These are phyloP conservation scores for Campoletis raptor DNA, from an alignment of 2,888 invertebrate genomes.

Conservation along the genomic window DNA sequence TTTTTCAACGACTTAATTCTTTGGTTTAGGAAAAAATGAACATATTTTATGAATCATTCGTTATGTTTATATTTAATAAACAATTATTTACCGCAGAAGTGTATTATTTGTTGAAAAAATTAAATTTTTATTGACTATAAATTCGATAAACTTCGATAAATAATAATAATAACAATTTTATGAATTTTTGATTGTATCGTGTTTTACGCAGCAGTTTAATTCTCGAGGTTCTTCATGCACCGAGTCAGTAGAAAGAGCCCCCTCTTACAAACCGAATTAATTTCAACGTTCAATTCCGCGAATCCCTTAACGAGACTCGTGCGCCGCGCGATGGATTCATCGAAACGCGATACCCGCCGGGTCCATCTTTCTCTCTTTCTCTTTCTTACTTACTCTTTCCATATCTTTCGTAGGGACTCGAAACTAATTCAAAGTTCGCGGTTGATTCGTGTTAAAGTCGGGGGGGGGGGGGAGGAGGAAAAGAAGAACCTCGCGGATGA, in stretches of 20 bases:
- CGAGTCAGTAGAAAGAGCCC: background rate
- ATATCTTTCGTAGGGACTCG: constrained; percentile 61
- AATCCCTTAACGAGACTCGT: constrained; percentile 73
- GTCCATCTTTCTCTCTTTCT: constrained; percentile 40
- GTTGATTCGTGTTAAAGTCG: constrained; percentile 45
- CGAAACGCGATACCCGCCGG: constrained; percentile 70
- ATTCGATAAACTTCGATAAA: background rate
- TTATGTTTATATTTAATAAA: too few species aligned
- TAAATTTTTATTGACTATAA: background rate
- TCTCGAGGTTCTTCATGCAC: constrained; percentile 45
- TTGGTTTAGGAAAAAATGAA: background rate
- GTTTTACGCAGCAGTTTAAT: constrained; percentile 14
- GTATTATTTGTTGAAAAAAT: background rate
- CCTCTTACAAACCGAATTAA: constrained; percentile 73
- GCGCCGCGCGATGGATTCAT: constrained; percentile 71
- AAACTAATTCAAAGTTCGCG: constrained; percentile 68
- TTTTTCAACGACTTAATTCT: background rate
- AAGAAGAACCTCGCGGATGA: constrained; percentile 49
- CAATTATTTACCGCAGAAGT: background rate
- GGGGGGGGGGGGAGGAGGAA: background rate
- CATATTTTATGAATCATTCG: background rate
- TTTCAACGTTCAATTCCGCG: constrained; percentile 74
- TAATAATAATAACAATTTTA: background rate
- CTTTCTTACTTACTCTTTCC: constrained; percentile 38
- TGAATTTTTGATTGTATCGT: constrained; percentile 38